These are phyloP conservation scores for Zophobas atratus DNA, from an alignment of 1,140 invertebrate genomes.

Conservation along the genomic window DNA sequence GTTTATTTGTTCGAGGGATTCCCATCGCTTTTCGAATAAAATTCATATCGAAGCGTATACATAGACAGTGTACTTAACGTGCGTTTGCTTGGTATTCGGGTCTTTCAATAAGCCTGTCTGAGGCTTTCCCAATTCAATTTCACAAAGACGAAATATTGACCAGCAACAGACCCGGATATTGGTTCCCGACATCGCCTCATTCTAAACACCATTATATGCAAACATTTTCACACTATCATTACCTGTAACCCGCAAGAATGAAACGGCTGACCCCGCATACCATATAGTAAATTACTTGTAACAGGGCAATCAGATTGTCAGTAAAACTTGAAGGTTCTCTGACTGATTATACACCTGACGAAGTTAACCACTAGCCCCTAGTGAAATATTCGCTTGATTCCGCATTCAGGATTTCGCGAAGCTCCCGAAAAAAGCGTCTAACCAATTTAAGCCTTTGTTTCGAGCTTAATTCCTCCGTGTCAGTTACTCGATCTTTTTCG, in stretches of 20 bases:
- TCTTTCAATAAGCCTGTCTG: constrained; percentile 40
- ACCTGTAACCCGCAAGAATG: background rate
- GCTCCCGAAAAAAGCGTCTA: background rate
- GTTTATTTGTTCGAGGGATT: background rate
- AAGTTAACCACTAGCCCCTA: no score
- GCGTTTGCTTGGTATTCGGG: constrained; percentile 26
- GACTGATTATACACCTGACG: no score
- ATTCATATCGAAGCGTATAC: constrained; percentile 20
- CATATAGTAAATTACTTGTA: background rate
- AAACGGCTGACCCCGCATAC: constrained; percentile 21
- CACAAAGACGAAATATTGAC: constrained; percentile 44
- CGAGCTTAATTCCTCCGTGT: background rate
- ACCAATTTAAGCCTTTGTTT: background rate
- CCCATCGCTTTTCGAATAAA: constrained; percentile 6
- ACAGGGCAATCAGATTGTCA: background rate
- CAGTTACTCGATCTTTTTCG: constrained; percentile 10
- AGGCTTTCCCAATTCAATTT: constrained; percentile 34
- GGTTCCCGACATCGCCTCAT: constrained; percentile 19
- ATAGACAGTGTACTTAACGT: constrained; percentile 24
- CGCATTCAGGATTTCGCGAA: no score
- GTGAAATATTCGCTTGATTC: no score
- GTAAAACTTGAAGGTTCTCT: background rate
- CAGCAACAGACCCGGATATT: constrained; percentile 43
- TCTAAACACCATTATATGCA: constrained; percentile 43
- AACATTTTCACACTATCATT: constrained; percentile 39